Percentiles rank a stretch among this genome's conserved stretches.
Conservation (phyloP, 37 sponge, comb jelly and placozoan genomes). For the Aplysina aerophoba region DNA sequence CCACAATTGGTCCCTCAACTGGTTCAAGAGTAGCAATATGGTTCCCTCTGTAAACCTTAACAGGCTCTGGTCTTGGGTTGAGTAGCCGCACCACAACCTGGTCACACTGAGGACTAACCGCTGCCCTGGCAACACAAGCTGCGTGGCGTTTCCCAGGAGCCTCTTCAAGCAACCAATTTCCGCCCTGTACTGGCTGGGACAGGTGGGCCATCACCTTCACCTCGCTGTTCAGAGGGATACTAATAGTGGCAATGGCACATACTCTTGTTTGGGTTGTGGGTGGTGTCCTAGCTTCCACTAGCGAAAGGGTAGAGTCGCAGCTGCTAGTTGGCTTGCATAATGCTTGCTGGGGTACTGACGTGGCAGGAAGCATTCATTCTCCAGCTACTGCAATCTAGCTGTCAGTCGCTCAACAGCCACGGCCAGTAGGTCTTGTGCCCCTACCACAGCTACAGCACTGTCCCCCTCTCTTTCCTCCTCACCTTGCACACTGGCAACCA, state of each 20-base stretch:
- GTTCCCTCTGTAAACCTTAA: neutral
- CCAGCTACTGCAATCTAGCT: no score
- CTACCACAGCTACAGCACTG: no score
- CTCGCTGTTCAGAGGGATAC: constrained; percentile 17
- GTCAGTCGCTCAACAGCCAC: no score
- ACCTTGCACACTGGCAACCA: no score
- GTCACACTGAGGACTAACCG: neutral
- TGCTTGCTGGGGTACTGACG: no score
- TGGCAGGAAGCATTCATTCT: no score
- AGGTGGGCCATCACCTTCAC: constrained; percentile 7
- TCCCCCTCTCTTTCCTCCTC: no score
- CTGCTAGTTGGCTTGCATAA: no score
- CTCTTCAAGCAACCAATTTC: neutral
- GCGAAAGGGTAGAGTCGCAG: no score
- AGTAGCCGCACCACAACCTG: constrained; percentile 24
- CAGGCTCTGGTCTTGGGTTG: constrained; percentile 1
- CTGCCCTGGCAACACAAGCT: constrained; percentile 3
- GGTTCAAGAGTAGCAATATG: constrained; percentile 19
- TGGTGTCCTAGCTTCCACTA: no score
- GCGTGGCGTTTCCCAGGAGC: neutral
- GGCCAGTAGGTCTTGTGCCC: no score
- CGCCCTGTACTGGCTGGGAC: no score
- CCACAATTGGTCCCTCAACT: neutral
- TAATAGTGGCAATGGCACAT: neutral
- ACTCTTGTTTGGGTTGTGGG: neutral